These are phyloP conservation scores for Metopia argyrocephala DNA, from an alignment of 2,888 invertebrate species.

Conservation along the genomic window DNA sequence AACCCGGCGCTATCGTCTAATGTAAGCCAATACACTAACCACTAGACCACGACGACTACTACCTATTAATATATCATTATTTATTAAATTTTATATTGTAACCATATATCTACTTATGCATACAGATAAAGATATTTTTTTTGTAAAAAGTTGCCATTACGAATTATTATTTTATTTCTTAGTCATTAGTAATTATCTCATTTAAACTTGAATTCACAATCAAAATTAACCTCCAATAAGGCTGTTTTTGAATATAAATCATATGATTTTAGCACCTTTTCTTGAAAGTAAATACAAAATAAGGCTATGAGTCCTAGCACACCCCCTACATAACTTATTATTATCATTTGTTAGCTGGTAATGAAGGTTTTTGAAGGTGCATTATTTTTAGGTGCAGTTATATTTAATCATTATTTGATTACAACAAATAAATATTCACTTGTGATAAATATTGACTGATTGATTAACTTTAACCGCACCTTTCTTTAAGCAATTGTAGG, in stretches of 20 bases:
- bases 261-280: constrained; percentile 2
- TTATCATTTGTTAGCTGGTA: constrained; percentile 50
- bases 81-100: too few relatives aligned
- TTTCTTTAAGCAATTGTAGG: neutral
- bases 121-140: too few relatives aligned
- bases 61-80: too few relatives aligned
- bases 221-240: neutral
- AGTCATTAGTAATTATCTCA: too few relatives aligned
- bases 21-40: too few relatives aligned
- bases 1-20: too few relatives aligned
- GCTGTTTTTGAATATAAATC: neutral
- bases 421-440: constrained; percentile 50
- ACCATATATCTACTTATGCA: too few relatives aligned
- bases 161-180: too few relatives aligned
- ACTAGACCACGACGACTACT: too few relatives aligned
- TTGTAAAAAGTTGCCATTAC: too few relatives aligned
- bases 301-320: neutral
- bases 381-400: constrained; percentile 17
- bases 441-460: constrained; percentile 7
- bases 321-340: constrained; percentile 23
- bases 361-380: constrained; percentile 26
- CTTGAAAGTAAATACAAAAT: neutral
- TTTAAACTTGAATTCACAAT: too few relatives aligned
- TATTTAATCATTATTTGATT: constrained; percentile 59
- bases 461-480: constrained; percentile 54